These are phyloP conservation scores for Amazonetta brasiliensis DNA, from an alignment of 2,797 vertebrate genomes.

Conservation along the genomic window DNA sequence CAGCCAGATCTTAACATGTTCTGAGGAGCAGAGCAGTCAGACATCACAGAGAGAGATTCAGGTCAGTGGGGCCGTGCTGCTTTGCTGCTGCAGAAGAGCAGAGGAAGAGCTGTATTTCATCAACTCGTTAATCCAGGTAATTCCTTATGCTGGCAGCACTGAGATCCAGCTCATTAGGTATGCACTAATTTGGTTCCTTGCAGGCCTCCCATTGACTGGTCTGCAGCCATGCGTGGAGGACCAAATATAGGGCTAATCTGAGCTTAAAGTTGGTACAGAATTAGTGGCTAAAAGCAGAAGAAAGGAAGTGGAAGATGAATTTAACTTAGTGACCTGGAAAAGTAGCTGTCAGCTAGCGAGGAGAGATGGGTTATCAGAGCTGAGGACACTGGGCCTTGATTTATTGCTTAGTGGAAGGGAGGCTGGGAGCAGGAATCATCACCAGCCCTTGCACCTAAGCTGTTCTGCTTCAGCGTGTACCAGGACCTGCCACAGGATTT, in stretches of 20 bases:
- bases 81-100: not conserved
- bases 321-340: not conserved
- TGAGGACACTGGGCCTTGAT: rapidly evolving
- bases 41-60: not conserved
- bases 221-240: rapidly evolving
- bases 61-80: not conserved
- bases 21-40: not conserved
- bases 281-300: not conserved
- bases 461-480: not conserved
- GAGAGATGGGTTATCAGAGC: not conserved
- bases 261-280: rapidly evolving
- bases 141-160: not conserved
- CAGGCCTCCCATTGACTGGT: not conserved
- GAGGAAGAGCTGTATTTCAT: rapidly evolving
- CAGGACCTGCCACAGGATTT: not conserved
- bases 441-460: not conserved
- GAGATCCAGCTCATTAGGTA: not conserved
- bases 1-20: rapidly evolving
- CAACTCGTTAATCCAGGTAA: not conserved
- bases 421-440: not conserved
- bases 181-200: not conserved
- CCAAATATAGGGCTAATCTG: not conserved
- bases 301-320: not conserved
- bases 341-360: not conserved
- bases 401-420: not conserved